Evolutionary conservation across 2,797 vertebrate genomes (phyloP).

Genomic region (Phrynocephalus vlangalii): DNA sequence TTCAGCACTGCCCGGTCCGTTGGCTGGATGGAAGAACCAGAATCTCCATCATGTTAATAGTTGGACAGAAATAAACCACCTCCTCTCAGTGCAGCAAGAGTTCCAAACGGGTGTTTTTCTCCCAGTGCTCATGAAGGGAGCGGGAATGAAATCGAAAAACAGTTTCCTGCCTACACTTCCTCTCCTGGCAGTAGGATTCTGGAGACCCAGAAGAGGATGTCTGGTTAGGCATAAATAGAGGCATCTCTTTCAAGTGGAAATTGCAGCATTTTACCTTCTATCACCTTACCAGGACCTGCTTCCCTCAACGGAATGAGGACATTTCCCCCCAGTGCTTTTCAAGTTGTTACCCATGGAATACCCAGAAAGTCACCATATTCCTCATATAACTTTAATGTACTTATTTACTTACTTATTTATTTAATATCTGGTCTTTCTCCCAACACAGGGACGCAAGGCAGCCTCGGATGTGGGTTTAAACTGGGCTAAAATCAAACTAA

Average conservation of each 20-base stretch:
- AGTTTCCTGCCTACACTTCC: constrained; percentile 1
- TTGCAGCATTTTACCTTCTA: neutral
- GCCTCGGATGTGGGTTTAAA: no score
- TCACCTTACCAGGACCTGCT: neutral
- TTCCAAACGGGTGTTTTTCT: neutral
- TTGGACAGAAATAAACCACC: neutral
- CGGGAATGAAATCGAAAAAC: neutral
- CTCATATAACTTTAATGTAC: no score
- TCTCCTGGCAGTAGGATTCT: neutral
- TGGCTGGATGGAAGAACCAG: neutral
- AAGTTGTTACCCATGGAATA: neutral
- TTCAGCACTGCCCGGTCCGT: neutral
- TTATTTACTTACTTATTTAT: no score
- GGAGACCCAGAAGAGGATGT: neutral
- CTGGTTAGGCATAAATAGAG: neutral
- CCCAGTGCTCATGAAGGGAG: neutral
- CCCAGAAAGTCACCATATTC: no score
- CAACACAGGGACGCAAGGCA: no score
- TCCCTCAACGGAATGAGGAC: neutral
- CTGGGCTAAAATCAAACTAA: no score
- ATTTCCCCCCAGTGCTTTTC: neutral
- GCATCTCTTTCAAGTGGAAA: neutral
- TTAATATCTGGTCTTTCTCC: no score
- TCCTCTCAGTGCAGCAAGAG: neutral
- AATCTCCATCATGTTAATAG: neutral